Evolutionary conservation across 1,140 invertebrate genomes (phyloP).

Genomic region (Bradysia coprophila): DNA sequence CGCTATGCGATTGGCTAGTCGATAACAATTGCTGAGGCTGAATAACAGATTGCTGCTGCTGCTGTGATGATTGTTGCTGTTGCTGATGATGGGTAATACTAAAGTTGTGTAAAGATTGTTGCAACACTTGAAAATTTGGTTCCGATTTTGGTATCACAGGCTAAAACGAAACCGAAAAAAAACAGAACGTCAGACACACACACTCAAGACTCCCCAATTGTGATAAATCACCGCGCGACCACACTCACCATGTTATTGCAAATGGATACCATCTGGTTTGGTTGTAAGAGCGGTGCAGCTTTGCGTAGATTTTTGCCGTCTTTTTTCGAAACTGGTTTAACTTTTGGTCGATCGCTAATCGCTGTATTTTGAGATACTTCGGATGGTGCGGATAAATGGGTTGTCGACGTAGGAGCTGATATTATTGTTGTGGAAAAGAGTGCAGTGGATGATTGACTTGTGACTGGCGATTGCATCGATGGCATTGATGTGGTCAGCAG

Average conservation of each 20-base stretch:
- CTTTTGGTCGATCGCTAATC: constrained; percentile 61
- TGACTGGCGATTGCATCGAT: neutral
- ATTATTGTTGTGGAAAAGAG: neutral
- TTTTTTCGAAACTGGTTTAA: constrained; percentile 57
- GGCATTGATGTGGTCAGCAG: neutral
- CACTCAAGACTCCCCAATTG: too few species aligned
- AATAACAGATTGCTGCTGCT: constrained; percentile 14
- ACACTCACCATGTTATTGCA: constrained; percentile 20
- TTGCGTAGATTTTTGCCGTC: constrained; percentile 39
- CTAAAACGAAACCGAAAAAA: neutral
- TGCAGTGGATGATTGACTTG: constrained; percentile 4
- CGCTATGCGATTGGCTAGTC: too few species aligned
- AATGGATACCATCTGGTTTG: constrained; percentile 20
- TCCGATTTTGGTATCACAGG: neutral
- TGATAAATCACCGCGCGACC: too few species aligned
- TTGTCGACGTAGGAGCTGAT: constrained; percentile 9
- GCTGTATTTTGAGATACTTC: constrained; percentile 41
- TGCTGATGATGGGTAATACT: constrained; percentile 14
- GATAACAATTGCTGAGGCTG: too few species aligned
- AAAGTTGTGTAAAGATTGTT: neutral
- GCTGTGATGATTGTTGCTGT: constrained; percentile 8
- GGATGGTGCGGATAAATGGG: constrained; percentile 24
- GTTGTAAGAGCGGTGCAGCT: constrained; percentile 11
- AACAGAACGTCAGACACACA: too few species aligned
- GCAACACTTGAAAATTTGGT: neutral